These are phyloP conservation scores for Muntiacus reevesi DNA, from an alignment of 2,113 vertebrate species.

Conservation along the genomic window DNA sequence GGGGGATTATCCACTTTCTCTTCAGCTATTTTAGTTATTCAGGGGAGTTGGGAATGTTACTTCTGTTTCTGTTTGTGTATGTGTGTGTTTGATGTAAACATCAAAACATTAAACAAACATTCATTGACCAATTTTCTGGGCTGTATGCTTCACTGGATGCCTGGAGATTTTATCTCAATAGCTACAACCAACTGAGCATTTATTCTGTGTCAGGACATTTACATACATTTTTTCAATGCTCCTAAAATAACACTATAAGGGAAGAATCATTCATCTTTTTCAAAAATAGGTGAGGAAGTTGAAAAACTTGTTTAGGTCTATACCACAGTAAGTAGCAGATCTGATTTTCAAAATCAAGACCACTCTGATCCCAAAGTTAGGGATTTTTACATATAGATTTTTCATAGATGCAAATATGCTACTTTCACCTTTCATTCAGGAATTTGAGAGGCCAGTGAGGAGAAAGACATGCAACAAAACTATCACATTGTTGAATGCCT, in stretches of 20 bases:
- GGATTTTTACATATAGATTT: neutral
- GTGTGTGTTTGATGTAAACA: neutral
- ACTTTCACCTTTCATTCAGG: neutral
- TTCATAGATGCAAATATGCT: neutral
- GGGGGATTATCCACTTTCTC: neutral
- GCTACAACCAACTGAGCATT: neutral
- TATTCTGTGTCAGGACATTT: neutral
- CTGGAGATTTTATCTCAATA: slow-evolving; percentile 15
- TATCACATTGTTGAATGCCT: neutral
- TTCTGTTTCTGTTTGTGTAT: neutral
- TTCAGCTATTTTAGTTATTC: neutral
- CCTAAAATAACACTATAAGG: neutral
- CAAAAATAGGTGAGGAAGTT: neutral
- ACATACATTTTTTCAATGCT: neutral
- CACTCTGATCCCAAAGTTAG: neutral
- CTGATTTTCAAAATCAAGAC: neutral
- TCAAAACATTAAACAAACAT: neutral
- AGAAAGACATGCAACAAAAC: neutral
- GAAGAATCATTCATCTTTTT: neutral
- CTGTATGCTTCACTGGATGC: neutral
- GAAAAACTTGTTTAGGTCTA: neutral
- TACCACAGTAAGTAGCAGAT: neutral
- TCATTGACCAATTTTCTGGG: neutral
- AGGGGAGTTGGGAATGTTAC: neutral
- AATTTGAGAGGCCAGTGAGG: neutral